phyloP scores from a whole-genome alignment of 2,797 vertebrate genomes.

The Manis javanica region DNA sequence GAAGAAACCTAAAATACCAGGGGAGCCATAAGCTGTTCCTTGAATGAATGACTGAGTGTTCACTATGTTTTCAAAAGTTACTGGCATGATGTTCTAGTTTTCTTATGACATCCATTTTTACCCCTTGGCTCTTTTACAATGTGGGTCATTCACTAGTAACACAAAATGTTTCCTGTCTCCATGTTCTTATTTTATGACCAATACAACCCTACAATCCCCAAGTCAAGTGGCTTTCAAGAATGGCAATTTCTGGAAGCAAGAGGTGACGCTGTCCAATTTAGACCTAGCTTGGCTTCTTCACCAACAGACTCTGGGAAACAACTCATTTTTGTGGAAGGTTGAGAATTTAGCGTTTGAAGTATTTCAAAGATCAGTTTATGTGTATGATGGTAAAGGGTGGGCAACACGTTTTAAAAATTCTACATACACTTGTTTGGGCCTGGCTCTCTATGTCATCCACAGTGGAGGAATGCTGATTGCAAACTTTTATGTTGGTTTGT shows the following conservation, averaged over 20 bases:
- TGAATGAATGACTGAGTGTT: not conserved
- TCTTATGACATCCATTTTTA: not conserved
- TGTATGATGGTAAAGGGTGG: slow-evolving; percentile 73
- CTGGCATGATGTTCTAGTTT: not conserved
- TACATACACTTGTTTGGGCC: slow-evolving; percentile 97
- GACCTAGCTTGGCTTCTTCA: slow-evolving; percentile 37
- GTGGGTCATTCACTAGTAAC: slow-evolving; percentile 20
- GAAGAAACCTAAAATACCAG: slow-evolving; percentile 23
- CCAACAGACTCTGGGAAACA: not conserved
- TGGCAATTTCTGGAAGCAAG: slow-evolving; percentile 46
- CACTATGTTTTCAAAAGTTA: slow-evolving; percentile 27
- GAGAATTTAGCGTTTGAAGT: not conserved
- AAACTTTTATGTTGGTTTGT: slow-evolving; percentile 99
- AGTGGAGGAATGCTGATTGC: slow-evolving; percentile 96
- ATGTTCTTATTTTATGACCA: slow-evolving; percentile 77
- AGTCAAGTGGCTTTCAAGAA: slow-evolving; percentile 54
- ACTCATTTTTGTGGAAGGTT: not conserved
- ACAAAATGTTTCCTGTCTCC: slow-evolving; percentile 78
- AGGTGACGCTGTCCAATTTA: slow-evolving; percentile 41
- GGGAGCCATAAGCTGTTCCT: not conserved
- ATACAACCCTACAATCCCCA: slow-evolving; percentile 57
- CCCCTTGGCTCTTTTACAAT: not conserved
- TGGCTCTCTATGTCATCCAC: slow-evolving; percentile 97
- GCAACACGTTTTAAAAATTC: slow-evolving; percentile 86
- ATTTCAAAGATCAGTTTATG: slow-evolving; percentile 47